phyloP scores from a whole-genome alignment of 2,797 vertebrate species.

The Micropoecilia bifurca region DNA sequence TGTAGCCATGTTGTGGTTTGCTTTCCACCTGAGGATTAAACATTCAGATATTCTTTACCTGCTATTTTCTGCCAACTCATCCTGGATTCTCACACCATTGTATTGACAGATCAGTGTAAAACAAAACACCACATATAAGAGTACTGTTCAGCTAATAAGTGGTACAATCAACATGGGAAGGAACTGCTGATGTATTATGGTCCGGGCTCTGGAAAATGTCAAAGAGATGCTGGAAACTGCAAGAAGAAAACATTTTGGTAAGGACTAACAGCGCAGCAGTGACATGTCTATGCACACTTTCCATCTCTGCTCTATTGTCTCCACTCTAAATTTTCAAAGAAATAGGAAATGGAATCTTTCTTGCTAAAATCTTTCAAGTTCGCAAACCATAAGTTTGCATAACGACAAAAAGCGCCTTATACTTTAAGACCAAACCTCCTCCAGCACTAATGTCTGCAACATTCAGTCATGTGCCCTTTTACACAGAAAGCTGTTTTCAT shows the following conservation, averaged over 20 bases:
- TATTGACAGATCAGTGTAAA: neutral
- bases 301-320: neutral
- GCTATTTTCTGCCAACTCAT: neutral
- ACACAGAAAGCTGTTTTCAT: constrained; percentile 33
- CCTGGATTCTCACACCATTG: neutral
- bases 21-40: neutral
- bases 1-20: neutral
- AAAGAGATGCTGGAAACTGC: neutral
- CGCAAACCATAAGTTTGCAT: neutral
- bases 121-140: neutral
- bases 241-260: neutral
- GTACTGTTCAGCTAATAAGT: neutral
- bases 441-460: neutral
- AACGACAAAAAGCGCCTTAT: too few relatives aligned
- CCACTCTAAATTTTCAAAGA: neutral
- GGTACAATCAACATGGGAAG: neutral
- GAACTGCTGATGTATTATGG: neutral
- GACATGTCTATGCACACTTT: neutral
- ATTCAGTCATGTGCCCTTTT: constrained; percentile 17
- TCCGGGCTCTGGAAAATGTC: neutral
- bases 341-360: neutral
- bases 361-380: neutral
- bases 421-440: constrained; percentile 1
- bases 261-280: neutral
- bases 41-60: neutral